Evolutionary conservation across 2,797 vertebrate genomes (phyloP).

Genomic region (Perodicticus potto): DNA sequence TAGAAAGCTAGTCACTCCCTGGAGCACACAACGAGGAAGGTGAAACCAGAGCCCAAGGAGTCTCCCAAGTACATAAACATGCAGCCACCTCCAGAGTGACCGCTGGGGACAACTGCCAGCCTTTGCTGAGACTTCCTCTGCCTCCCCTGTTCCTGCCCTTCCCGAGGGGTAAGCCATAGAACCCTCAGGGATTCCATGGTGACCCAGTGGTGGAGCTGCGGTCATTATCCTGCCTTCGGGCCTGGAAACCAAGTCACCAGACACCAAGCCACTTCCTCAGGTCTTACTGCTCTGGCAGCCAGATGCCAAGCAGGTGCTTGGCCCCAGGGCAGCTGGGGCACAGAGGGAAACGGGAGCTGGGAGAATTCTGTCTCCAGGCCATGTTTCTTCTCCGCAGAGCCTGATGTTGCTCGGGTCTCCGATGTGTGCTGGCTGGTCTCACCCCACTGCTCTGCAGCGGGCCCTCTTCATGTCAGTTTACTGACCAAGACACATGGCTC

Average conservation of each 20-base stretch:
- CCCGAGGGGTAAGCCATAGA: accelerated
- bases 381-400: accelerated
- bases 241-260: not conserved
- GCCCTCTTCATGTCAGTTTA: not conserved
- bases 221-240: not conserved
- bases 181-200: not conserved
- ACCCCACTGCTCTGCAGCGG: accelerated
- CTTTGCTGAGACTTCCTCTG: accelerated
- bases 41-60: too few species aligned
- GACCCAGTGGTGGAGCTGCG: accelerated
- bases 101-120: accelerated
- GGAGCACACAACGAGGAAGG: not conserved
- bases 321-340: accelerated
- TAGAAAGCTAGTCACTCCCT: not conserved
- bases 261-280: accelerated
- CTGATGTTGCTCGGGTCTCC: not conserved
- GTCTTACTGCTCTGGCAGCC: not conserved
- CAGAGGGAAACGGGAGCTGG: accelerated
- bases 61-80: accelerated
- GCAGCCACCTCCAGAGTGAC: not conserved
- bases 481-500: not conserved
- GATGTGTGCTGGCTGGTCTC: accelerated
- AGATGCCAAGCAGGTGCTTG: not conserved
- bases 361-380: accelerated
- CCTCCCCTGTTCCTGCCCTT: accelerated